Evolutionary conservation across 2,113 vertebrate species (phyloP), one percentile per base, ranked within the genome.

Genomic region (Lethenteron reissneri): DNA sequence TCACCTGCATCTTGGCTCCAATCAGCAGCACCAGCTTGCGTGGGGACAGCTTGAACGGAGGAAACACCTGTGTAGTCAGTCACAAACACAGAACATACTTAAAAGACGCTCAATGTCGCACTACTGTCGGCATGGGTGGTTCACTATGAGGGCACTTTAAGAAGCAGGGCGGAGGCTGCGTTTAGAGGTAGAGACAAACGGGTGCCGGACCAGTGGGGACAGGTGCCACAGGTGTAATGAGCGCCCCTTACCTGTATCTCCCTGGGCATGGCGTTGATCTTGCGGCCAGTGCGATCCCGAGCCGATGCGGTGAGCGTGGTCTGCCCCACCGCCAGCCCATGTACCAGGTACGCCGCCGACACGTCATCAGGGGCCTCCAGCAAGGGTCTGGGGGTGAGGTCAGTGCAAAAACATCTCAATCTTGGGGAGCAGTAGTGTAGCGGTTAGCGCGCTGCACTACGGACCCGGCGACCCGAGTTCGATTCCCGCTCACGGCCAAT

Each of bases 1-100:
- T 74, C 75, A 97, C 92, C 86, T 97, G 92, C 83, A 91, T 87
- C 75, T 79, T 79, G 12, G 88, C 90, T 57, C 92, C 90, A 17
- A 86, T 84, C 69, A 97, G 84, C 57, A 99, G 77, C 1, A 88
- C 91, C 71, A 94, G 82, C 77, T 84, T 89, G 75, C 85, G 84
- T 21, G 91, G 91, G 57, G 89, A 81, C 56, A 99, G 75, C 71
- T 83, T 83, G 80, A 99, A 97, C 0, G 87, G 90, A 3, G 90
- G 87, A 77, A 96, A 97, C 8, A 99, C 94, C 92, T 97, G 74
- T 64, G 72, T 64, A 58, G 3, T 0, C 69, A 58, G 3, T 0
- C 11, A 72, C 1, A 74, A 12, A 72, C 71, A 11, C 56, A 69
- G 41, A 68, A 15, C 13, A 70, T 25, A 56, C 58, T 13, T 21